Base-by-base conservation (phyloP, 2,797 vertebrate species). In the Cyprinella venusta region DNA sequence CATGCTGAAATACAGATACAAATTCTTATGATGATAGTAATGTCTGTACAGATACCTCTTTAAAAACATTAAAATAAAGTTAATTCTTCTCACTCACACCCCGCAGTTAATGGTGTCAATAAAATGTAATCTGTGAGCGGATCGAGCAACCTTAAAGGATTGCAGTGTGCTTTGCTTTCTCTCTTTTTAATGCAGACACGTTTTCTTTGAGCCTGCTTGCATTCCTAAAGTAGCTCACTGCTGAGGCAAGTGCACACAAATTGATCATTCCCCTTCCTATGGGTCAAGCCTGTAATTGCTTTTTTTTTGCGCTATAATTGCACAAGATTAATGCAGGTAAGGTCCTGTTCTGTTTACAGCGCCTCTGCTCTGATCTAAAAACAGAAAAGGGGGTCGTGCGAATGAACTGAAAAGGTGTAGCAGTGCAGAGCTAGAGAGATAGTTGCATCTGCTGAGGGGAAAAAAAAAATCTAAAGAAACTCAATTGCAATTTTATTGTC, bases 401-500 rank as follows among this genome's bases (percentile, higher is more conserved):
- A 89, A 84, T 86, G 93, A 95, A 94, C 94, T 90, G 90, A 92
- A 94, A 94, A 91, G 93, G 87, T 93, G 94, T 95, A 93, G 92
- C 88, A 89, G 92, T 91, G 93, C 82, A 94, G 93, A 91, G 94
- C 93, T 93, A 95, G 94, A 94, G 93, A 95, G 96, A 97, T 96
- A 93, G 95, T 96, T 96, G 96, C 94, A 95, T 96, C 95, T 96
- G 96, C 96, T 97, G 96, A 96, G 77, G 74, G 91, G 92, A 91
- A 80, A 94, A 77, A 94, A 98, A 97, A 98, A 97, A 97, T 94
- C 96, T 95, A 96, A 96, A 98, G 97, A 99, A 98, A 99, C 98
- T 98, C 97, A 98, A 99, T 99, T 98, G 98, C 97, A 97, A 97
- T 99, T 99, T 99, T 99, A 99, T 99, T 98, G 97, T 99, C 96